Base-by-base conservation (phyloP, 2,113 vertebrate genomes). In the Chaenogobius annularis region DNA sequence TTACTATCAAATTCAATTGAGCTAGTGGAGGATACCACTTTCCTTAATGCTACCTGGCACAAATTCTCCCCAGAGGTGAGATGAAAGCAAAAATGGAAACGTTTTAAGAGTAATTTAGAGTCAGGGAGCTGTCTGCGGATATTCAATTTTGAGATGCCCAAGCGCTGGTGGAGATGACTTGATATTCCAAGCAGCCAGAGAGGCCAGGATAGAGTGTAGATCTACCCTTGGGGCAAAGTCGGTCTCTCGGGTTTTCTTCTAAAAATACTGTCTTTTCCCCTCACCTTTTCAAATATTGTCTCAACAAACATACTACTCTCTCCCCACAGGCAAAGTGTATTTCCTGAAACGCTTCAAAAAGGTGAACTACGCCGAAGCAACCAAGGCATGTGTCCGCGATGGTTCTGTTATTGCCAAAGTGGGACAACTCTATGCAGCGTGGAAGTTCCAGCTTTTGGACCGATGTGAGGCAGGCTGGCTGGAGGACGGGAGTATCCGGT, bases 361-460 rank as follows among this genome's bases (percentile, higher is more conserved):
- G 56, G 91, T 98, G 69, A 95, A 95, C 90, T 96, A 95, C 73
- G 31, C 78, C 0, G 97, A 96, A 86, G 96, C 96, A 0, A 77
- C 86, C 58, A 95, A 95, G 66, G 96, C 95, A 0, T 98, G 97
- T 76, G 84, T 94, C 55, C 93, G 92, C 22, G 95, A 95, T 3
- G 93, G 93, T 0, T 94, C 95, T 0, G 31, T 58, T 0, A 88
- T 95, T 75, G 97, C 97, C 82, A 97, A 96, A 83, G 96, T 96
- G 72, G 97, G 97, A 1, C 96, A 99, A 87, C 94, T 98, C 0
- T 98, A 97, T 2, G 95, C 96, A 0, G 97, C 96, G 0, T 98
- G 97, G 97, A 97, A 96, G 87, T 87, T 96, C 68, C 96, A 99
- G 83, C 93, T 97, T 9, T 83, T 98, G 92, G 97, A 99, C 78